Conservation (phyloP, 2,797 vertebrate genomes). For the Gephyroberyx darwinii region DNA sequence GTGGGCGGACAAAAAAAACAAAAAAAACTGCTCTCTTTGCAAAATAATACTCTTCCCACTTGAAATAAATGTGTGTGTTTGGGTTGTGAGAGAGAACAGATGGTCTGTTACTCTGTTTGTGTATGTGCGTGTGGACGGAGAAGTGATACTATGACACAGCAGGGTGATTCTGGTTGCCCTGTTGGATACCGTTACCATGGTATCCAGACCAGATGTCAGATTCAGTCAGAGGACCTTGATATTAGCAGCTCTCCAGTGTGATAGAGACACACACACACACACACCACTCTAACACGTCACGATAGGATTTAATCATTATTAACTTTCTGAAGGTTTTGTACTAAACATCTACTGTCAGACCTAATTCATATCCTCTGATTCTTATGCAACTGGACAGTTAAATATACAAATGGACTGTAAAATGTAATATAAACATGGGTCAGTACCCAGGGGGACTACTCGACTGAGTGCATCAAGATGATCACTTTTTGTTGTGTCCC, state of each 20-base stretch:
- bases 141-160: constrained; percentile 4
- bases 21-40: constrained; percentile 43
- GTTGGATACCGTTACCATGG: constrained; percentile 55
- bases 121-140: constrained; percentile 5
- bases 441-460: too few species aligned
- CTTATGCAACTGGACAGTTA: not conserved
- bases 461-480: not conserved
- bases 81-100: constrained; percentile 4
- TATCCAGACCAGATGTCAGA: constrained; percentile 42
- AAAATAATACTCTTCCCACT: constrained; percentile 43
- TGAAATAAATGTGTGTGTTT: constrained; percentile 16
- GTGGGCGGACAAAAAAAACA: constrained; percentile 19
- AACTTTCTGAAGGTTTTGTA: too few species aligned
- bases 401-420: too few species aligned
- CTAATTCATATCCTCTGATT: not conserved
- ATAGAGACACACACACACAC: not conserved
- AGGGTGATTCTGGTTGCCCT: constrained; percentile 4
- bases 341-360: not conserved
- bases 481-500: too few species aligned
- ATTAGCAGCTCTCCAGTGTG: not conserved
- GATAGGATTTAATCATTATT: too few species aligned
- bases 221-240: constrained; percentile 24
- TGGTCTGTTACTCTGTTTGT: constrained; percentile 11
- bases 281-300: not conserved
- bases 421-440: too few species aligned